Base-by-base conservation (phyloP, 2,797 vertebrate species). In the Megalops cyprinoides region DNA sequence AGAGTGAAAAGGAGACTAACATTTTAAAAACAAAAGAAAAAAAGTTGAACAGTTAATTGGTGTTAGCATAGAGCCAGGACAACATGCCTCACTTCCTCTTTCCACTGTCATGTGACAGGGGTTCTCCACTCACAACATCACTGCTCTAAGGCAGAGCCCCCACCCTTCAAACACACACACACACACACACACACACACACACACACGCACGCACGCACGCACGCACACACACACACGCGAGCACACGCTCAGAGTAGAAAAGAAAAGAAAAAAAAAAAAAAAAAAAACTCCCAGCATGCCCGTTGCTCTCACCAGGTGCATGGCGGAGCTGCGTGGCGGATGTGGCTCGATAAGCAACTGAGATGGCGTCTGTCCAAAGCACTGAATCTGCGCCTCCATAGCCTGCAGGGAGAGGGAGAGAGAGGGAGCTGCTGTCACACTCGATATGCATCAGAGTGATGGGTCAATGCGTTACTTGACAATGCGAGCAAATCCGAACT, bases 261-360 rank as follows among this genome's bases (percentile, higher is more conserved):
- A n/a, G 48, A 48, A 42, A 46, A 58, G 46, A 81, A 62, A 62
- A 25, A n/a, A n/a, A 48, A 48, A 42, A 46, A 58, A 46, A 81
- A 62, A 62, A 25, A 25, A 89, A 87, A 90, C 87, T 94, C 90
- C 92, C 91, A 83, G 85, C 84, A 91, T 91, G 91, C 88, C 89
- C 58, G 78, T 81, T 90, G 84, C 84, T 94, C 97, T 98, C 95
- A 99, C 97, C 98, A 99, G 97, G 96, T 99, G 98, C 97, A 99
- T 98, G 94, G 98, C 97, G 85, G 98, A 99, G 93, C 98, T 99
- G 90, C 97, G 96, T 91, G 98, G 98, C 81, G 98, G 98, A 97
- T 99, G 98, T 89, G 98, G 98, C 96, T 99, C 97, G 88, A 99
- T 99, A 93, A 99, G 97, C 96, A 99, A 96, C 97, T 99, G 98